Evolutionary conservation across 1,140 invertebrate genomes (phyloP), one percentile per base, ranked within the genome.

Genomic region (Pinna nobilis): DNA sequence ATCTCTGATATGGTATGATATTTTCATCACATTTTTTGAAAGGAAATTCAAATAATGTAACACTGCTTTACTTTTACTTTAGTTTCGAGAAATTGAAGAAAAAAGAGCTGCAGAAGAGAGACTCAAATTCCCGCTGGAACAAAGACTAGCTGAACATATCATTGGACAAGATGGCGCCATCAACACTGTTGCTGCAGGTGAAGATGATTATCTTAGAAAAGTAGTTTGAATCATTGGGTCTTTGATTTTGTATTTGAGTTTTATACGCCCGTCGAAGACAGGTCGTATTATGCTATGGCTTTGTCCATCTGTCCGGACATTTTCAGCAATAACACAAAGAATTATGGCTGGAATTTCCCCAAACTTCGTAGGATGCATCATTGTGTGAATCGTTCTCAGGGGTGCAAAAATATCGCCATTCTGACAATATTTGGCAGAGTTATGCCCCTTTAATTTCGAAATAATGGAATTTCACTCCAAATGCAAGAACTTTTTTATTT

Each of bases 121-220:
- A 55, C 90, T 95, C 82, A 92, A 92, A 82, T 97, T 95, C 91
- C 96, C 96, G 3, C 88, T 98, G n/a, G 96, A 97, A 87, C 92
- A 96, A 86, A 90, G 95, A 79, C 89, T 98, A 5, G 94, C 94
- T 82, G 91, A 96, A 87, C 90, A 92, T 81, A 95, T 98, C 80
- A 94, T 98, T 64, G 96, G 96, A 1, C 96, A 98, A 90, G 94
- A 96, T 85, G 93, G 93, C 30, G 94, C 96, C 41, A 96, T 98
- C 81, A 93, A 94, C 44, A 93, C 93, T 69, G 96, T 97, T 1
- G 93, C 96, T 35, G 93, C 95, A 72, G 92, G 94, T 94, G 73
- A 25, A 25, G 20, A 51, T 51, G 3, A 20, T 9, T 9, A 9
- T 3, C 13, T 9, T 9, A 3, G 35, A n/a, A n/a, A n/a, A n/a